Evolutionary conservation across 2,113 vertebrate species (phyloP).

Genomic region (Chascanopsetta lugubris): DNA sequence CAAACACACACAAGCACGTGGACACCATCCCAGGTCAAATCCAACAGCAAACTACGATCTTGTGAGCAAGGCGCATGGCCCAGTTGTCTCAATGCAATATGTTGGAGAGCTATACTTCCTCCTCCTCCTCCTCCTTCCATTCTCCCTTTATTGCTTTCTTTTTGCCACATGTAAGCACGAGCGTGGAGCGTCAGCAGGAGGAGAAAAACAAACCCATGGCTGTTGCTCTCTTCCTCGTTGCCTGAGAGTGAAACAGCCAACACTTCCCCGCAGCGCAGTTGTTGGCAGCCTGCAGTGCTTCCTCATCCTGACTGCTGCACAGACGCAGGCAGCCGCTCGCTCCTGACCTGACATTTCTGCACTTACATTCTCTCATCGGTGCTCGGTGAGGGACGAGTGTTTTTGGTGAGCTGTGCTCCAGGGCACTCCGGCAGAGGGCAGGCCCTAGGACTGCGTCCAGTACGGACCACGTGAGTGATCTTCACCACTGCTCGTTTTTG

Average conservation of each 20-base stretch:
- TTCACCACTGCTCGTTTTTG: conserved; percentile 1
- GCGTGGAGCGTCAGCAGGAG: conserved; percentile 49
- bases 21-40: conserved; percentile 26
- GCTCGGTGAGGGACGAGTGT: conserved; percentile 22
- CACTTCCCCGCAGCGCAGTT: conserved; percentile 16
- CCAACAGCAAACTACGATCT: conserved; percentile 8
- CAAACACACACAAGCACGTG: neutral
- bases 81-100: conserved; percentile 4
- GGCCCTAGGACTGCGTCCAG: conserved; percentile 15
- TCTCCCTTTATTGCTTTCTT: neutral
- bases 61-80: conserved; percentile 19
- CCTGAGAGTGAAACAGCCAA: conserved; percentile 34
- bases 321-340: conserved; percentile 28
- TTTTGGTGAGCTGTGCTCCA: conserved; percentile 35
- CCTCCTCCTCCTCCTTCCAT: conserved; percentile 3
- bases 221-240: conserved; percentile 43
- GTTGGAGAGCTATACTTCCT: conserved; percentile 18
- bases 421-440: conserved; percentile 22
- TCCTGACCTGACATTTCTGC: conserved; percentile 30
- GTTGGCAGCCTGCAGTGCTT: conserved; percentile 61
- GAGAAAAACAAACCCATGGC: conserved; percentile 44
- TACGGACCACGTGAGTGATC: conserved; percentile 49
- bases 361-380: neutral
- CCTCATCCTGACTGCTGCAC: conserved; percentile 59
- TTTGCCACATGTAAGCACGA: conserved; percentile 13